Evolutionary conservation across 2,888 invertebrate genomes (phyloP), one percentile per base, ranked within the genome.

Genomic region (Laspeyria flexula): DNA sequence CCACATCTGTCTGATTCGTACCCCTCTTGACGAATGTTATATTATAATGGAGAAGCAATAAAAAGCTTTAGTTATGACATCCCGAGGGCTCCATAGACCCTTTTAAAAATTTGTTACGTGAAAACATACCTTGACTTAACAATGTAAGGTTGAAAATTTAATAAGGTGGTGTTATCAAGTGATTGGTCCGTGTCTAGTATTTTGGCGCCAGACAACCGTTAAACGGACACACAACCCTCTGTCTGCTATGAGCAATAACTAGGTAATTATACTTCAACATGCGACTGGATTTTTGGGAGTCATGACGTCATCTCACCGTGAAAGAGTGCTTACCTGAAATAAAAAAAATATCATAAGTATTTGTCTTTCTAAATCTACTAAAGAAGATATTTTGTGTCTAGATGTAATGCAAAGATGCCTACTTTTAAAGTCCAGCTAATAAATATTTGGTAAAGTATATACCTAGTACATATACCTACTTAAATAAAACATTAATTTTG

Each of bases 191-290:
- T 56, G 77, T 73, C 75, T 74, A 79, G 75, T 74, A 78, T 81
- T 81, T 83, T 80, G 88, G 88, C 88, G 88, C 88, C 88, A 88
- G 81, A 79, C 80, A 77, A 79, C 79, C 74, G 81, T 84, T 83
- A 76, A 85, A 74, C 71, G 66, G 66, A 55, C 60, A 40, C 61
- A 61, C 64, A 71, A 75, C 66, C 73, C 75, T 73, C 72, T 77
- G 77, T 77, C 70, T 70, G 73, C 65, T 70, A 64, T 71, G 70
- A 72, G 60, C 60, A 65, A 60, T 64, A 65, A 65, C 43, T 66
- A 58, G 69, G 65, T 69, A 72, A 77, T 74, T 76, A 58, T 71
- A 50, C 50, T 71, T 64, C 52, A 55, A 60, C 79, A 78, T 71
- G 81, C 73, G 45, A 70, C 25, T 38, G 46, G 43, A 43, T 58